These are phyloP conservation scores for Ormyrus thymus DNA, from an alignment of 2,888 invertebrate species.

Conservation along the genomic window DNA sequence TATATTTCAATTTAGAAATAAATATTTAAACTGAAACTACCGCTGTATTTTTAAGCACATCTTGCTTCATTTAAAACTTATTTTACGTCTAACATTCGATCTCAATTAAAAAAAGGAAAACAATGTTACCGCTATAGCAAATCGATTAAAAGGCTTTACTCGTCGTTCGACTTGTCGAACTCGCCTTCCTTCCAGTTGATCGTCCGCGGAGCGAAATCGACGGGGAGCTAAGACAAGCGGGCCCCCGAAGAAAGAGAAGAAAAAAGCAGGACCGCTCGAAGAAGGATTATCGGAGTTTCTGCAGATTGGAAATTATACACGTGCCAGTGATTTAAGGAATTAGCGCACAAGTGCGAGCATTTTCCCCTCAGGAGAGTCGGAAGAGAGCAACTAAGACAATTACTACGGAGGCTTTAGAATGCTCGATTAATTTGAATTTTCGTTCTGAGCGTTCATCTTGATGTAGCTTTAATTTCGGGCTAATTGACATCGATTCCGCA, in stretches of 20 bases:
- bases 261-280: neutral
- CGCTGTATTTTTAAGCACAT: too few species aligned
- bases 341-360: neutral
- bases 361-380: neutral
- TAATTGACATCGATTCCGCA: constrained; percentile 1
- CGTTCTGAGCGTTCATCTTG: neutral
- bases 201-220: neutral
- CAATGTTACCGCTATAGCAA: neutral
- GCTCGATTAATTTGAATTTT: constrained; percentile 19
- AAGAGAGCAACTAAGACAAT: constrained; percentile 10
- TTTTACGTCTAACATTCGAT: too few species aligned
- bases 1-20: too few species aligned
- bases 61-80: too few species aligned
- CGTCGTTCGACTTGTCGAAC: neutral
- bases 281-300: constrained; percentile 11
- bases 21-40: too few species aligned
- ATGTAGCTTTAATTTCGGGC: constrained; percentile 13
- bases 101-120: too few species aligned
- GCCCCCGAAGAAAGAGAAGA: neutral
- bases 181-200: neutral
- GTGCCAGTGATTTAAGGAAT: constrained; percentile 36
- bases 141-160: constrained; percentile 4
- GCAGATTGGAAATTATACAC: constrained; percentile 45
- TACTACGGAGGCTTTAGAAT: neutral
- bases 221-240: neutral